Percentiles rank a stretch among this genome's conserved stretches.
Conservation (phyloP, 2,888 invertebrate species). For the Globia sparganii region DNA sequence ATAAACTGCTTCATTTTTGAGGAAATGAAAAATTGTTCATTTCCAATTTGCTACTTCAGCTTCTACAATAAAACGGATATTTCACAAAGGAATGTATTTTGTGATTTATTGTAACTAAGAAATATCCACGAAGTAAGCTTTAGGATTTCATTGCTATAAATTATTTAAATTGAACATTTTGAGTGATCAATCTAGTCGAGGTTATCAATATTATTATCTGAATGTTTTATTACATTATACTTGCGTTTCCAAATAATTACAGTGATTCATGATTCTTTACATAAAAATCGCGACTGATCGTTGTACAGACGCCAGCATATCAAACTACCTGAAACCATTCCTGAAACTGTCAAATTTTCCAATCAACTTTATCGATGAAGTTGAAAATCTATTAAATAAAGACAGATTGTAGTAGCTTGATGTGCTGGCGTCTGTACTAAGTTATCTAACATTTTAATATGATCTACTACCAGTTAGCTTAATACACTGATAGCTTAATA, state of each 20-base stretch:
- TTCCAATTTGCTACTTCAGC: constrained; percentile 31
- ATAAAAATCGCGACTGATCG: background rate
- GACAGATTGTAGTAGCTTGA: too few relatives aligned
- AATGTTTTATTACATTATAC: background rate
- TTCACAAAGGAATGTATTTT: constrained; percentile 23
- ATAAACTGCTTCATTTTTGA: constrained; percentile 22
- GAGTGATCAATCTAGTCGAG: background rate
- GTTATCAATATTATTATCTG: constrained; percentile 16
- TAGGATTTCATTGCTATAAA: constrained; percentile 1
- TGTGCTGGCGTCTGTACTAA: too few relatives aligned
- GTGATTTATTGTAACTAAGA: constrained; percentile 28
- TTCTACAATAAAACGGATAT: constrained; percentile 15
- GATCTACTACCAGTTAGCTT: background rate
- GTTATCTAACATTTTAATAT: too few relatives aligned
- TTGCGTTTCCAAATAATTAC: background rate
- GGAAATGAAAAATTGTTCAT: constrained; percentile 39
- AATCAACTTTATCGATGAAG: too few relatives aligned
- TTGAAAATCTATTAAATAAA: too few relatives aligned
- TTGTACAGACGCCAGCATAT: too few relatives aligned
- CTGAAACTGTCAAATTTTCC: too few relatives aligned
- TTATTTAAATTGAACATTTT: constrained; percentile 33
- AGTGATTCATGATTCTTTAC: background rate
- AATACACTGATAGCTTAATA: background rate
- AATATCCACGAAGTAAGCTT: background rate
- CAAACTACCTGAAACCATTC: too few relatives aligned